phyloP scores from a whole-genome alignment of 1,140 invertebrate genomes.

The Centruroides vittatus region DNA sequence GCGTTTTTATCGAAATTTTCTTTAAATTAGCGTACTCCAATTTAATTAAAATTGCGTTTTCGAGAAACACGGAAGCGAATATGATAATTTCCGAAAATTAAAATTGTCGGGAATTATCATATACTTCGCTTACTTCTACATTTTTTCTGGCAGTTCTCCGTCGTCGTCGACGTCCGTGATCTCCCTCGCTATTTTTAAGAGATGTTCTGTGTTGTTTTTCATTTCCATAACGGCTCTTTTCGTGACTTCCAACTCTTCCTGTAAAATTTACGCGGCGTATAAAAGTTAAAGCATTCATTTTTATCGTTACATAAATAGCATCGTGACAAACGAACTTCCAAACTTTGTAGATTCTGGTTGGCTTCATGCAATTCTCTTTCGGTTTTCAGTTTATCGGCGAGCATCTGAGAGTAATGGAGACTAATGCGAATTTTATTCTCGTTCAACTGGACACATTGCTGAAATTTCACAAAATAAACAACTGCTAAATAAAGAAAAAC shows the following conservation, averaged over 20 bases:
- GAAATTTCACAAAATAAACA: background rate
- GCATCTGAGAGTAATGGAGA: background rate
- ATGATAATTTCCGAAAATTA: too few species aligned
- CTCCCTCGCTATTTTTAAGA: slow-evolving; percentile 19
- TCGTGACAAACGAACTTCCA: too few species aligned
- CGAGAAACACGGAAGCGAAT: too few species aligned
- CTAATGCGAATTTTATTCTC: background rate
- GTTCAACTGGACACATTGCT: background rate
- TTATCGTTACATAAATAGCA: too few species aligned
- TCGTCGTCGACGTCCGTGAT: slow-evolving; percentile 4
- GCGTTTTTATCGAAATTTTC: too few species aligned
- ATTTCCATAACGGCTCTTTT: slow-evolving; percentile 23
- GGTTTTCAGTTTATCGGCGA: background rate
- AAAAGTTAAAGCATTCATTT: too few species aligned
- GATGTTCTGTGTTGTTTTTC: slow-evolving; percentile 21
- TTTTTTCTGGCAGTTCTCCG: background rate
- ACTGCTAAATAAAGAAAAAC: too few species aligned
- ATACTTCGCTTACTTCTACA: slow-evolving; percentile 35
- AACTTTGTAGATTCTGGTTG: too few species aligned
- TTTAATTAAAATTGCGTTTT: too few species aligned
- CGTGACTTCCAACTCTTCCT: slow-evolving; percentile 1
- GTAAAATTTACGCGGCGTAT: too few species aligned
- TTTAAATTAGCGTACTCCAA: too few species aligned
- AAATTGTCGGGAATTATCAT: slow-evolving; percentile 37
- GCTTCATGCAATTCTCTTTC: too few species aligned